Evolutionary conservation across 1,140 invertebrate genomes (phyloP), one percentile per base, ranked within the genome.

Genomic region (Brachionus sp.): DNA sequence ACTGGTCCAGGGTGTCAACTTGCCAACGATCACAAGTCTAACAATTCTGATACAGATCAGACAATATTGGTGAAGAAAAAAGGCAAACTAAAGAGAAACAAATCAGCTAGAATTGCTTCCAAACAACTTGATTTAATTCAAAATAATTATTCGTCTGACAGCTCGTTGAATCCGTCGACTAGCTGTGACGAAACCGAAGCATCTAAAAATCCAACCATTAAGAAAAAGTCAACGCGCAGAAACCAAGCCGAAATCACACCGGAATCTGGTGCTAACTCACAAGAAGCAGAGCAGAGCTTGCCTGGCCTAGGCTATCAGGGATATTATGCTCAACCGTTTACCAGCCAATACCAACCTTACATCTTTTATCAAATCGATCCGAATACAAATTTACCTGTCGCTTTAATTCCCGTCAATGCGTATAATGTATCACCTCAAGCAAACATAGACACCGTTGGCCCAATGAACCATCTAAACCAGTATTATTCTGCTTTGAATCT

Each of bases 1-100:
- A 19, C 16, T 39, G 35, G 12, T 3, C 25, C 25, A 68, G n/a
- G 3, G 4, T 6, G 37, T 2, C 12, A 70, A 10, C 35, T 70
- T 9, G n/a, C 16, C 16, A n/a, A n/a, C n/a, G 33, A 70, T 9
- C 29, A n/a, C 5, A 70, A 70, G 12, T n/a, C 66, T n/a, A 70
- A 39, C 16, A 70, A 66, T 10, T 66, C 66, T n/a, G 66, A 70
- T 16, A 70, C 66, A 7, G 66, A 70, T 39, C 29, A 70, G 37
- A 70, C 66, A 39, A 70, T 70, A 12, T 39, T 70, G 37, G 66
- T 70, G 2, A 39, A 70, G 12, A 70, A 70, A 39, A 70, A 70
- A 39, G 37, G 4, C 33, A 70, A 70, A 39, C 16, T 9, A 35
- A 70, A 70, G n/a, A 33, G 37, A 39, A 70, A 70, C 9, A 70